These are phyloP conservation scores for Gryon sp. DNA, from an alignment of 1,140 invertebrate species.

Conservation along the genomic window DNA sequence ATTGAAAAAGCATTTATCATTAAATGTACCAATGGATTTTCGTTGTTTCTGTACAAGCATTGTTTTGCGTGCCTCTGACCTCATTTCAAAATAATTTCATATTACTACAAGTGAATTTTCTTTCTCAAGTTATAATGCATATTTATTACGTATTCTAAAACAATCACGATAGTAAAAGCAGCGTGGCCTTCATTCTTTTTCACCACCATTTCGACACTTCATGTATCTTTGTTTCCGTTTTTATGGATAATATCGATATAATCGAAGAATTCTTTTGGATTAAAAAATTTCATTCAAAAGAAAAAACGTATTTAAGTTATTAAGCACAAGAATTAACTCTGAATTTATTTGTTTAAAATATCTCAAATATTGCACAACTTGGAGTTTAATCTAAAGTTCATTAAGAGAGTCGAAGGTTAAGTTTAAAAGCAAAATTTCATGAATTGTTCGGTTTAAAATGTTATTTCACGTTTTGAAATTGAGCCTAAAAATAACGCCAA, in stretches of 20 bases:
- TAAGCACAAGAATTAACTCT: no score
- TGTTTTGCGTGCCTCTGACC: conserved; percentile 48
- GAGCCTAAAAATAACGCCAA: no score
- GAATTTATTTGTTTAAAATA: no score
- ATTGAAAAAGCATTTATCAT: background rate
- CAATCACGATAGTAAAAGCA: conserved; percentile 55
- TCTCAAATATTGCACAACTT: no score
- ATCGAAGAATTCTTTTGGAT: conserved; percentile 2
- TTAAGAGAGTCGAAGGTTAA: no score
- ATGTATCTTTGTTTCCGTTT: conserved; percentile 44
- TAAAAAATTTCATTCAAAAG: no score
- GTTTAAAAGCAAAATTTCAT: no score
- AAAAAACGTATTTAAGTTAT: no score
- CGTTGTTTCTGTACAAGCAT: conserved; percentile 12
- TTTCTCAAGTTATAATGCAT: conserved; percentile 44
- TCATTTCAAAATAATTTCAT: conserved; percentile 51
- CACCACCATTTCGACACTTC: conserved; percentile 37
- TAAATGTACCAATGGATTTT: conserved; percentile 20
- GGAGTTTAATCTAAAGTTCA: no score
- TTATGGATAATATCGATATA: conserved; percentile 39
- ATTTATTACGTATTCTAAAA: conserved; percentile 58
- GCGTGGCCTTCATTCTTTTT: conserved; percentile 56
- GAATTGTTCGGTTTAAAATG: no score
- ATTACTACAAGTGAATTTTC: conserved; percentile 62
- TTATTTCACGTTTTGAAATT: no score